Conservation (phyloP, 2,113 vertebrate species). For the Rhegmatorhina hoffmannsi region DNA sequence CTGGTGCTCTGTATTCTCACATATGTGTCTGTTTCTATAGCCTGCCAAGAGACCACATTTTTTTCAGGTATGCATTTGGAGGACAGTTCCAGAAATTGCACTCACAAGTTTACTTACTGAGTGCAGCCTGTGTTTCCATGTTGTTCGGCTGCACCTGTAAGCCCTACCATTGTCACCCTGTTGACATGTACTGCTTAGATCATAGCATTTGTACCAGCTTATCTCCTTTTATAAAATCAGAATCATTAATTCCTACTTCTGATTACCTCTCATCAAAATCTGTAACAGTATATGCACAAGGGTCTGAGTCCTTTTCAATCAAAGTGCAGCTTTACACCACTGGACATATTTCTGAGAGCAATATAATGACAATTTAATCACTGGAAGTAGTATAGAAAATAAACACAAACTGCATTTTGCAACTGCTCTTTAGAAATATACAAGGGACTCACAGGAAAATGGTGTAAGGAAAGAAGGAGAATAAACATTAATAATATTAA, state of each 20-base stretch:
- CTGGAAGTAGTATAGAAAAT: neutral
- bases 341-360: neutral
- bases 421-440: neutral
- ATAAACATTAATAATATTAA: neutral
- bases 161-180: rapidly evolving
- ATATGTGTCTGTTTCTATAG: neutral
- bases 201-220: neutral
- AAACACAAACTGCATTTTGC: neutral
- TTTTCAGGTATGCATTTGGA: neutral
- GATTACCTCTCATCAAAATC: neutral
- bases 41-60: neutral
- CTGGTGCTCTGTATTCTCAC: neutral
- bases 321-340: neutral
- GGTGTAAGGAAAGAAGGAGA: neutral
- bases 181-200: neutral
- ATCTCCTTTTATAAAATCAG: neutral
- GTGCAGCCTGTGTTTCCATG: neutral
- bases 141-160: neutral
- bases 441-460: neutral
- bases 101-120: neutral
- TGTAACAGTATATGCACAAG: neutral
- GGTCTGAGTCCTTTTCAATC: neutral
- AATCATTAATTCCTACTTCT: neutral
- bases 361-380: neutral
- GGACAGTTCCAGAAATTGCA: neutral